A percentile compares a stretch with the other conserved stretches of the same genome.
Conservation (phyloP, 2,888 invertebrate species). For the Steinernema carpocapsae region DNA sequence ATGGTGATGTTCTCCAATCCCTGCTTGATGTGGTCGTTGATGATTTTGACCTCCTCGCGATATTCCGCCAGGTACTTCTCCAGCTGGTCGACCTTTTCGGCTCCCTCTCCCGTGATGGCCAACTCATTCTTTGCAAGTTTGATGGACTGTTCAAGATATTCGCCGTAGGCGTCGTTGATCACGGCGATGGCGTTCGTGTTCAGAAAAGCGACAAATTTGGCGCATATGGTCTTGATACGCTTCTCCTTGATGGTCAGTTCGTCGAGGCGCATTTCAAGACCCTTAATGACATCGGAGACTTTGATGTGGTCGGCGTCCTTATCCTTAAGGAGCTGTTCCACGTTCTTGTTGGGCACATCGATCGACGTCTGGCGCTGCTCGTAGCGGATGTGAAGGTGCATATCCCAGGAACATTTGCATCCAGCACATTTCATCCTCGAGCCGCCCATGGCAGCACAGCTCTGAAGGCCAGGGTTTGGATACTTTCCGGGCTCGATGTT, state of each 20-base stretch:
- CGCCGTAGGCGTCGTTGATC: conserved; percentile 42
- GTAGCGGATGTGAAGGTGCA: conserved; percentile 44
- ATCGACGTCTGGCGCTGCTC: conserved; percentile 28
- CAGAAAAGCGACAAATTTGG: conserved; percentile 39
- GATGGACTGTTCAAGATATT: conserved; percentile 42
- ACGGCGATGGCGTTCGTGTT: conserved; percentile 40
- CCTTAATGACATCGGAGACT: conserved; percentile 10
- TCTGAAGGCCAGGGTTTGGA: conserved; percentile 40
- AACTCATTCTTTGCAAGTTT: conserved; percentile 11
- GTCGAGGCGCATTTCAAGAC: conserved; percentile 7
- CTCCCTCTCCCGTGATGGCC: not conserved
- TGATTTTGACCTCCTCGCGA: not conserved
- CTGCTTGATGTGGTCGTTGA: not conserved
- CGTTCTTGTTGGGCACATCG: not conserved
- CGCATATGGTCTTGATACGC: conserved; percentile 34
- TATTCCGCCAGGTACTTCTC: conserved; percentile 4
- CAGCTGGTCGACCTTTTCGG: conserved; percentile 9
- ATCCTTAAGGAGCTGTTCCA: not conserved
- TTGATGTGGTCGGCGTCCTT: not conserved
- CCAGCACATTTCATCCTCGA: conserved; percentile 24
- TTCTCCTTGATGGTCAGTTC: conserved; percentile 35
- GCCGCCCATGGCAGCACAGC: conserved; percentile 42
- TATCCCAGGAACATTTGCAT: conserved; percentile 40
- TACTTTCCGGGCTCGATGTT: conserved; percentile 36
- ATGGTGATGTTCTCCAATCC: conserved; percentile 1